Conservation (phyloP, 2,113 vertebrate species). For the Falco punctatus region DNA sequence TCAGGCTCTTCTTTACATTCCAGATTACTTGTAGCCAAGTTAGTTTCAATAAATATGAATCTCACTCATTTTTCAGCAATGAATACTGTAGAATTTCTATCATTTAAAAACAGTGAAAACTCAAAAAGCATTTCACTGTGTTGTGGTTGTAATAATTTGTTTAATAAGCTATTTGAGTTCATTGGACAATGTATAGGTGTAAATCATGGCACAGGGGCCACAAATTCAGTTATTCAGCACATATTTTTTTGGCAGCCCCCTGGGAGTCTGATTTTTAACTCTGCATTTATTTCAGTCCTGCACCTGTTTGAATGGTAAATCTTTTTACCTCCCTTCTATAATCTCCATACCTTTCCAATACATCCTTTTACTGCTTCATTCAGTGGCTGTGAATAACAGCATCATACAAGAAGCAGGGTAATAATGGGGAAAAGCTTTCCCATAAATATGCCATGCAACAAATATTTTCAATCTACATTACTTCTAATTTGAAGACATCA, state of each 20-base stretch:
- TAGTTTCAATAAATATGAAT: background rate
- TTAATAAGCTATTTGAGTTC: background rate
- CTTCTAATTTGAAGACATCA: background rate
- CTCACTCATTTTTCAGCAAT: background rate
- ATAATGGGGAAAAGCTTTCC: background rate
- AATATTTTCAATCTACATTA: background rate
- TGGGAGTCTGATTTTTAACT: conserved; percentile 6
- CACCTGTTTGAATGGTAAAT: background rate
- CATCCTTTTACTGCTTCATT: background rate
- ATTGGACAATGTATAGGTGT: background rate
- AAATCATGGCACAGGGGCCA: background rate
- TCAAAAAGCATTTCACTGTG: background rate
- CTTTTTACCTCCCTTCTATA: background rate
- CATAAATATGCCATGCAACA: background rate
- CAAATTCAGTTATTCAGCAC: conserved; percentile 31
- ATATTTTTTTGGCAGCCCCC: background rate
- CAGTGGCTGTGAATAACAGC: background rate
- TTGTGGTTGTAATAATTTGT: background rate
- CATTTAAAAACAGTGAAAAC: background rate
- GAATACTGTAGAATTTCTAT: background rate
- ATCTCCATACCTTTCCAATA: background rate
- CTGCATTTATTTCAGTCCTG: conserved; percentile 28
- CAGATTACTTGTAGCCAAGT: background rate
- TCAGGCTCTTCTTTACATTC: background rate
- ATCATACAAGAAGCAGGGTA: background rate